Base-by-base conservation (phyloP, 2,888 invertebrate species). In the Idaea straminata region DNA sequence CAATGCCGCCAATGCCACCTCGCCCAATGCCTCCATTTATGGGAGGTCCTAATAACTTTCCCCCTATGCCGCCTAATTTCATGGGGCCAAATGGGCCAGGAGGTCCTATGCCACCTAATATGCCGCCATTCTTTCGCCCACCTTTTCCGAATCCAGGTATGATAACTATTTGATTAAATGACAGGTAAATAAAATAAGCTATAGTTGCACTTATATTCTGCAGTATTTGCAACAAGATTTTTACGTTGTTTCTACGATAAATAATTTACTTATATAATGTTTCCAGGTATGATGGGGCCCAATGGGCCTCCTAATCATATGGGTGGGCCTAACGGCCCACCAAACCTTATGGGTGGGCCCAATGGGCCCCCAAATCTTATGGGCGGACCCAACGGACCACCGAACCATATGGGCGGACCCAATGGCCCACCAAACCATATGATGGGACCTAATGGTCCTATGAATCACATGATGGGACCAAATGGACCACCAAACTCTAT, bases 61-160 rank as follows among this genome's bases (percentile, higher is more conserved):
- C 82, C 61, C 81, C 82, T 4, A 88, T 89, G 88, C 90, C 90
- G 3, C 89, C 90, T 0, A 88, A 86, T 72, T 89, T 87, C 61
- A 85, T 88, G 85, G 89, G 91, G 2, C 90, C 91, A 3, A 88
- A 86, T 72, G 87, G 89, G 0, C 89, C 85, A 0, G 80, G 82
- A 68, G 81, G 83, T 5, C 82, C 79, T 5, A 79, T 83, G 78
- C 85, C 83, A 25, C 82, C 86, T 13, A 83, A 83, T 61, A 59
- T 85, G 83, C 83, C 82, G 5, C 83, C 84, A 61, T 84, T 83
- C 70, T 84, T 83, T 64, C 73, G 77, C 2, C 80, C 83, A 4
- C 82, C 83, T 7, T 83, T 82, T 64, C 79, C 79, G 4, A 83
- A 82, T 47, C 47, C 68, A 47, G 47, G 47, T 47, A 47, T 47